Conservation (phyloP, 92 coral and sea anemone genomes). For the Phenganax subtilis region DNA sequence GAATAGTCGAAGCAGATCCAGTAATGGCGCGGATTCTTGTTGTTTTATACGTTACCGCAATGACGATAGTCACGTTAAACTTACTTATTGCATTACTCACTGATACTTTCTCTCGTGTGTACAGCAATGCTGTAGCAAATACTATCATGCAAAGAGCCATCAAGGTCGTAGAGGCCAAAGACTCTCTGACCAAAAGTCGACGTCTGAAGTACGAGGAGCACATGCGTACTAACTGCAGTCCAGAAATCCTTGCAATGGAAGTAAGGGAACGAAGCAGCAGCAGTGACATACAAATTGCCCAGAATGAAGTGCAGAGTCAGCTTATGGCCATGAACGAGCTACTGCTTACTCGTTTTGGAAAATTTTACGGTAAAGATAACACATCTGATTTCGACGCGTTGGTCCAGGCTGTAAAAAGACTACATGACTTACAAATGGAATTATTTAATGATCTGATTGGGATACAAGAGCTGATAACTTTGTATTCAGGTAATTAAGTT, state of each 20-base stretch:
- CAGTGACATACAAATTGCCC: not conserved
- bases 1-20: constrained; percentile 65
- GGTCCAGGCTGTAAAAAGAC: not conserved
- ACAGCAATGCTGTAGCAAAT: constrained; percentile 91
- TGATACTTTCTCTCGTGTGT: constrained; percentile 89
- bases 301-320: constrained; percentile 3
- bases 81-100: constrained; percentile 89
- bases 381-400: constrained; percentile 24
- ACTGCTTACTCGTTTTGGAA: constrained; percentile 28
- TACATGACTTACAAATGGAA: not conserved
- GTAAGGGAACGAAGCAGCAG: not conserved
- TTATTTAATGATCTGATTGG: not conserved
- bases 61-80: constrained; percentile 78
- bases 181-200: constrained; percentile 52
- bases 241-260: constrained; percentile 51
- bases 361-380: constrained; percentile 24
- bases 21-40: constrained; percentile 83
- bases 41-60: constrained; percentile 78
- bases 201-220: constrained; percentile 66
- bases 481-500: constrained; percentile 13
- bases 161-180: constrained; percentile 66
- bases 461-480: constrained; percentile 3
- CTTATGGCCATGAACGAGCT: not conserved
- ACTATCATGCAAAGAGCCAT: constrained; percentile 94
- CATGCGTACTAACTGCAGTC: constrained; percentile 74